Base-by-base conservation (phyloP, 2,113 vertebrate genomes). In the Forbesichthys papilliferus region DNA sequence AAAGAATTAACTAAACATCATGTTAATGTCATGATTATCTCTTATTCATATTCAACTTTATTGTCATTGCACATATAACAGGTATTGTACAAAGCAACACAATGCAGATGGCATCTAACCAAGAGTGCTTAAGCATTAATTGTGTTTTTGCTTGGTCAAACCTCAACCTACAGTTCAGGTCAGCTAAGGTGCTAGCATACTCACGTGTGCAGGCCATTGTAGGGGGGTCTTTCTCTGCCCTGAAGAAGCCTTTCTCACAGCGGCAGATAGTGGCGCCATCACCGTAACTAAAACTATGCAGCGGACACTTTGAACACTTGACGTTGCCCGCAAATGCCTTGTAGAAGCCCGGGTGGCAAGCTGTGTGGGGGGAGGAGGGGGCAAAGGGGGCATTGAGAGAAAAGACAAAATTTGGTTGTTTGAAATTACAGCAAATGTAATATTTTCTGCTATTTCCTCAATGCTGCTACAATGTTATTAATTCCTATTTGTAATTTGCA, bases 191-290 rank as follows among this genome's bases (percentile, higher is more conserved):
- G 49, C 10, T 42, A 14, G 13, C 11, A 42, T 74, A 90, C 96
- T 97, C 93, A 98, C 96, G 93, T 84, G 96, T 98, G 82, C 96
- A 98, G 66, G 96, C 95, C 96, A 98, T 98, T 8, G 94, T 96
- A 48, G 96, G 94, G 27, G 96, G 96, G 79, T 98, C 96, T 85
- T 96, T 97, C 68, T 94, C 94, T 46, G 96, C 94, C 75, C 96
- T 90, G 92, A 94, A 98, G 86, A 95, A 97, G 61, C 94, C 93
- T 13, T 94, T 94, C 83, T 97, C 96, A 90, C 96, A 98, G 66
- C 92, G 93, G 83, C 96, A 98, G 54, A 95, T 75, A 12, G 93
- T 85, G n/a, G 95, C 93, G 11, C 95, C 95, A 88, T 96, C 94
- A n/a, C 81, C 48, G 0, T 95, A 92, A 73, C 95, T 96, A 84